Evolutionary conservation across 1,140 invertebrate species (phyloP).

Genomic region (Drosophila melanica): DNA sequence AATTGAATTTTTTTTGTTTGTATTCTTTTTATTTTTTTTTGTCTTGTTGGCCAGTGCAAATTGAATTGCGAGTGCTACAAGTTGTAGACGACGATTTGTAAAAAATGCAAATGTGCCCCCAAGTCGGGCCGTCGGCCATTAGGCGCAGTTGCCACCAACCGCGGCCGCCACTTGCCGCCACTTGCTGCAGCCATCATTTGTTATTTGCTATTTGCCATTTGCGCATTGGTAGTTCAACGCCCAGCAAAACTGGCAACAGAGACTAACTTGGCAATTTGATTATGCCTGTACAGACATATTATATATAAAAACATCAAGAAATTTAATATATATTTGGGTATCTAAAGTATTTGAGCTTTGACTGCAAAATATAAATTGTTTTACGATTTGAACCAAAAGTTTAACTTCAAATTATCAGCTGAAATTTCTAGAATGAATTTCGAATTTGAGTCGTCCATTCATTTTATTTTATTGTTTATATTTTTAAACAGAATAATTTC

Average conservation of each 20-base stretch:
- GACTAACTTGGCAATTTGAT: slow-evolving; percentile 24
- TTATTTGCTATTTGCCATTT: slow-evolving; percentile 40
- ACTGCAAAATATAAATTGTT: too few species aligned
- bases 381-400: too few species aligned
- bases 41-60: slow-evolving; percentile 36
- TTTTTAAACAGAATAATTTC: too few species aligned
- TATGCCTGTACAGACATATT: background rate
- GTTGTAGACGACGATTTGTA: slow-evolving; percentile 54
- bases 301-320: background rate
- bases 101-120: slow-evolving; percentile 42
- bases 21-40: slow-evolving; percentile 8
- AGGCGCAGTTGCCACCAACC: slow-evolving; percentile 50
- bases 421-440: too few species aligned
- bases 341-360: too few species aligned
- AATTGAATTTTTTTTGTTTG: slow-evolving; percentile 51
- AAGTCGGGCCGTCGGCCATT: slow-evolving; percentile 34
- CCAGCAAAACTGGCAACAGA: slow-evolving; percentile 21
- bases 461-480: too few species aligned
- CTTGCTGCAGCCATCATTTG: slow-evolving; percentile 48
- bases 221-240: slow-evolving; percentile 13
- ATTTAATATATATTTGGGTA: too few species aligned
- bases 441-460: too few species aligned
- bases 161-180: slow-evolving; percentile 22
- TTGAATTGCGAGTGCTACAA: slow-evolving; percentile 53
- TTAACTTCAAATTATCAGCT: too few species aligned